Evolutionary conservation across 2,888 invertebrate species (phyloP), one percentile per base, ranked within the genome.

Genomic region (Cenopis cana): DNA sequence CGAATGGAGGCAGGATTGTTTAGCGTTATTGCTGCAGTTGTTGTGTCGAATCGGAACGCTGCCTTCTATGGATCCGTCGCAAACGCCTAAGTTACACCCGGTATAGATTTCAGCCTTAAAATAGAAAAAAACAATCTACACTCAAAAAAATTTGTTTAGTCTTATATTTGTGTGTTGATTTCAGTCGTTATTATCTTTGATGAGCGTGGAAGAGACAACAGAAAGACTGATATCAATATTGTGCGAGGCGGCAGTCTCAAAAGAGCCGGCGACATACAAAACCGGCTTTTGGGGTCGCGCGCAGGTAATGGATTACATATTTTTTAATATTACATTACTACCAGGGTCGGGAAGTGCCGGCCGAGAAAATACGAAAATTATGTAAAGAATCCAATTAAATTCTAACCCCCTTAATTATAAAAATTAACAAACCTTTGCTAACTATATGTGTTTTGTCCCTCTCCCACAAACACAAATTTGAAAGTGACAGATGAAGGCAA

Each of bases 1-100:
- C 78, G 98, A 98, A 90, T 99, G 99, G 99, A 96, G 98, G 68
- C 98, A 98, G 85, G 99, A 99, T 85, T 98, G 98, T 82, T 93
- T 99, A 36, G 98, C 98, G 4, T 96, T 97, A 76, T 90, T 99
- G 11, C 86, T 99, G 66, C 97, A 98, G 82, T 94, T 98, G 75
- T 91, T 98, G 10, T 98, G 97, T 86, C 96, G 98, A 74, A 95
- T 98, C 66, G 98, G 98, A 0, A 96, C 98, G 11, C 94, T 95
- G 33, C 94, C 95, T 68, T 88, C 86, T 81, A 81, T 85, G 49
- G 94, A 87, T 84, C 90, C 85, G 59, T 83, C 89, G 59, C 91
- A 89, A 55, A 92, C 91, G 10, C 93, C 93, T 0, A 91, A 91
- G 75, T 72, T 97, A 46, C 97, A 96, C 79, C 95, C 96, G 80